These are phyloP conservation scores for Echeneis naucrates DNA, from an alignment of 2,797 vertebrate genomes.

Conservation along the genomic window DNA sequence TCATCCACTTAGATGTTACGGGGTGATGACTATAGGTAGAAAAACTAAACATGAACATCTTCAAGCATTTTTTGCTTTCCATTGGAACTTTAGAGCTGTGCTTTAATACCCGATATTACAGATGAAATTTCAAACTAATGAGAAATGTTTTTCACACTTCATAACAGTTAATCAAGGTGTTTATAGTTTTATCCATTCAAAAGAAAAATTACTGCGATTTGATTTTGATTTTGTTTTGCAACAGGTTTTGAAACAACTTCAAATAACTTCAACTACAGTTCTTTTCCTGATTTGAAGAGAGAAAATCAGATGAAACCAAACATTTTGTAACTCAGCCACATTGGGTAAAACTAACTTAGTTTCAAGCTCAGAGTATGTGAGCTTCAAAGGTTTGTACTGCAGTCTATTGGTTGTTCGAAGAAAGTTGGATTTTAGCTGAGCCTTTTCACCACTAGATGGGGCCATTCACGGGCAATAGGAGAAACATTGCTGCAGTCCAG, in stretches of 20 bases:
- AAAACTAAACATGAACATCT: too few species aligned
- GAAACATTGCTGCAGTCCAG: conserved; percentile 17
- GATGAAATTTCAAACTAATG: not conserved
- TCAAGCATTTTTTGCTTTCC: too few species aligned
- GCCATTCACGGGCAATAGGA: conserved; percentile 6
- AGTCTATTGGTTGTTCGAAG: too few species aligned
- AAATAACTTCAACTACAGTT: not conserved
- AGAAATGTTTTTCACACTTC: not conserved
- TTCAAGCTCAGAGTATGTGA: not conserved
- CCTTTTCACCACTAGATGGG: conserved; percentile 59
- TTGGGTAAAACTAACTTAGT: not conserved
- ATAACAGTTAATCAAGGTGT: not conserved
- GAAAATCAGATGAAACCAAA: not conserved
- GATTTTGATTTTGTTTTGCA: too few species aligned
- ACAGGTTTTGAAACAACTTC: not conserved
- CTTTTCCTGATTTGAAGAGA: not conserved
- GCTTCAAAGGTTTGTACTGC: not conserved
- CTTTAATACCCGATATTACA: not conserved
- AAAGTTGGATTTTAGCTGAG: conserved; percentile 26
- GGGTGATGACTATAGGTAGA: not conserved
- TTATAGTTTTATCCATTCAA: not conserved
- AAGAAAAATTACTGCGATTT: too few species aligned
- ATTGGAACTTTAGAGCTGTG: not conserved
- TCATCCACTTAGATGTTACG: not conserved
- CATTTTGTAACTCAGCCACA: not conserved